Conservation (phyloP, 2,797 vertebrate species). For the Pachyuromys duprasi region DNA sequence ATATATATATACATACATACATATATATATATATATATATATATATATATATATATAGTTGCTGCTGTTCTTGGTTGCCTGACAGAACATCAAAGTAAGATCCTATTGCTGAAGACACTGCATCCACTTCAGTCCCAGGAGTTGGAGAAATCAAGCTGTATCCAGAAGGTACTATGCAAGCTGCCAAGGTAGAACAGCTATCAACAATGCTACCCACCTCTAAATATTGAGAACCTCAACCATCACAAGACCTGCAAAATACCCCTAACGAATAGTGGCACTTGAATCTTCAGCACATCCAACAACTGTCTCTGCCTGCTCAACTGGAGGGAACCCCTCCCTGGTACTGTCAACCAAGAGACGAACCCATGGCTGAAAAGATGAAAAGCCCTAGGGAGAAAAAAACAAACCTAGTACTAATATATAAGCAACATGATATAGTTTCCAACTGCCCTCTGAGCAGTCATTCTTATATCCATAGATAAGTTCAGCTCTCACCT, state of each 20-base stretch:
- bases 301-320: neutral
- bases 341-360: neutral
- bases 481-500: neutral
- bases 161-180: neutral
- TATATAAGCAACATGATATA: neutral
- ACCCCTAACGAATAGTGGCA: neutral
- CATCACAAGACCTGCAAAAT: neutral
- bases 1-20: too few species aligned
- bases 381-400: neutral
- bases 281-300: neutral
- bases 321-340: neutral
- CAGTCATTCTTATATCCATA: neutral
- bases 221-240: neutral
- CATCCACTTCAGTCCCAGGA: neutral
- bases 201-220: neutral
- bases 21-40: too few species aligned
- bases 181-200: neutral
- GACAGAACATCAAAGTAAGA: neutral
- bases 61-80: neutral
- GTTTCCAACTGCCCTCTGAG: too few species aligned
- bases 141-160: neutral
- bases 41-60: neutral
- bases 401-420: neutral
- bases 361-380: neutral
- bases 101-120: neutral